Evolutionary conservation across 2,113 vertebrate species (phyloP).

Genomic region (Tachycineta bicolor): DNA sequence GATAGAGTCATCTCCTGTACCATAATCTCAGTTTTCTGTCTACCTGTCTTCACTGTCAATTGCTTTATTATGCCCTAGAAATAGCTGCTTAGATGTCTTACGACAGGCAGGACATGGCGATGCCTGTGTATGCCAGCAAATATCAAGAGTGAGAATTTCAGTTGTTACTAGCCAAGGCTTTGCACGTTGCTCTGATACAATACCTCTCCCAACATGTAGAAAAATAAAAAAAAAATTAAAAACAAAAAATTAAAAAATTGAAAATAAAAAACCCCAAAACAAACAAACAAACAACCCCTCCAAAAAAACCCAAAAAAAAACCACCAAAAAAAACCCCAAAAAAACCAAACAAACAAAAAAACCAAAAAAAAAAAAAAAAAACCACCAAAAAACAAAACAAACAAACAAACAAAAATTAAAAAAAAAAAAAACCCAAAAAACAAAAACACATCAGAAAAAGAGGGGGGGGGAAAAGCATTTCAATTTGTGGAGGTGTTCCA

Average conservation of each 20-base stretch:
- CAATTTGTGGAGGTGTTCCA: neutral
- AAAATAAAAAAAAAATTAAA: neutral
- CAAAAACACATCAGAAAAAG: neutral
- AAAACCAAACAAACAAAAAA: too few species aligned
- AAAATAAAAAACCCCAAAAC: too few species aligned
- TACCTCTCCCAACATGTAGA: neutral
- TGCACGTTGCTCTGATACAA: neutral
- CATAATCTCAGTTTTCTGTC: neutral
- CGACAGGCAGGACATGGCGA: rapidly evolving
- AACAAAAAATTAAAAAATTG: too few species aligned
- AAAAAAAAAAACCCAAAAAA: too few species aligned
- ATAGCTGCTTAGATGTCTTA: neutral
- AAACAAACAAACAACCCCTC: too few species aligned
- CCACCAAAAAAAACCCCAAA: too few species aligned
- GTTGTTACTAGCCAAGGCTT: neutral
- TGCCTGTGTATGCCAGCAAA: neutral
- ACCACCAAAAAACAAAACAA: too few species aligned
- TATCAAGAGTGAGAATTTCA: neutral
- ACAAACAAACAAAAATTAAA: too few species aligned
- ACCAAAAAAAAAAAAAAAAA: neutral
- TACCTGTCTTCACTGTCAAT: neutral
- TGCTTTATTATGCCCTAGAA: neutral
- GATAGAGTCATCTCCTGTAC: neutral
- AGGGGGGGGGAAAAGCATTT: neutral
- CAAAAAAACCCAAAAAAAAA: neutral